A percentile compares a stretch with the other conserved stretches of the same genome.
Conservation (phyloP, 1,140 invertebrate species). For the Colletes gigas region DNA sequence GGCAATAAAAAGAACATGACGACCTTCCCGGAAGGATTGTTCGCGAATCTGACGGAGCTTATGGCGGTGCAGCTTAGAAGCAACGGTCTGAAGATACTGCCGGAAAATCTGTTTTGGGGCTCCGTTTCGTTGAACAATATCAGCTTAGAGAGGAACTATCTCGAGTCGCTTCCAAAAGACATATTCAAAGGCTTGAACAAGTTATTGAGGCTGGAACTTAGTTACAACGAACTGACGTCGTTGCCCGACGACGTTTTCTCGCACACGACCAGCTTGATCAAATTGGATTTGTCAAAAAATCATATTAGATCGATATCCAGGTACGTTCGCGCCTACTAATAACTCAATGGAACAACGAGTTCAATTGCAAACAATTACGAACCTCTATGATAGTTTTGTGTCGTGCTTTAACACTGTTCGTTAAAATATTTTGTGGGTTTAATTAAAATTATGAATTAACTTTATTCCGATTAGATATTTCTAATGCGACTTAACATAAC, state of each 20-base stretch:
- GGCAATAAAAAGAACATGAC: constrained; percentile 81
- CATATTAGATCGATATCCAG: constrained; percentile 41
- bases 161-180: constrained; percentile 80
- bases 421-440: too few relatives aligned
- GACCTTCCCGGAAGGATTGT: constrained; percentile 81
- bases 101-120: constrained; percentile 83
- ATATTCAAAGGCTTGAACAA: constrained; percentile 83
- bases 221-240: constrained; percentile 81
- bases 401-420: too few relatives aligned
- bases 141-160: constrained; percentile 82
- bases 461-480: too few relatives aligned
- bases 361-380: too few relatives aligned
- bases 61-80: constrained; percentile 79
- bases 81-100: constrained; percentile 80
- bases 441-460: too few relatives aligned
- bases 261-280: constrained; percentile 19
- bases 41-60: constrained; percentile 82
- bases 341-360: not conserved
- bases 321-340: constrained; percentile 34
- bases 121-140: constrained; percentile 82
- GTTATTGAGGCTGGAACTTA: constrained; percentile 82
- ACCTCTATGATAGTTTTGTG: too few relatives aligned
- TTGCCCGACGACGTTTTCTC: constrained; percentile 82
- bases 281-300: constrained; percentile 60
- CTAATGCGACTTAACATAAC: too few relatives aligned